phyloP scores from a whole-genome alignment of 1,140 invertebrate genomes.

The Ganaspis sp. region DNA sequence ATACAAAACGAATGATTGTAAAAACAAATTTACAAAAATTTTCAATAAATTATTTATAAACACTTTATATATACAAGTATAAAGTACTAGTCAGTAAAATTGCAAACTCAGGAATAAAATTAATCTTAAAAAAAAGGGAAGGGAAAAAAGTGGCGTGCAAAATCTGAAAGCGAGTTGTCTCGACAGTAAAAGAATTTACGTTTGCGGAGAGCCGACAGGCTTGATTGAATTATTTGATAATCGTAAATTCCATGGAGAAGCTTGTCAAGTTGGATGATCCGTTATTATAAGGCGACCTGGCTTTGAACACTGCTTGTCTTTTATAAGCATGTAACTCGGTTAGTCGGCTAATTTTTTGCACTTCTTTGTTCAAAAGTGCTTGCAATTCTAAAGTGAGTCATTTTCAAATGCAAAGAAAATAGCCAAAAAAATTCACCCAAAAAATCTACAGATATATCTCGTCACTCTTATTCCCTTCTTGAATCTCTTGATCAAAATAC shows the following conservation, averaged over 20 bases:
- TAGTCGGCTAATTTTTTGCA: constrained; percentile 48
- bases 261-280: constrained; percentile 40
- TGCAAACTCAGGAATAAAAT: no score
- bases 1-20: no score
- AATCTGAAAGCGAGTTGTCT: neutral
- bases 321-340: constrained; percentile 56
- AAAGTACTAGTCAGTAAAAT: no score
- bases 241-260: constrained; percentile 40
- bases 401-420: neutral
- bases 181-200: neutral
- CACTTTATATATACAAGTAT: no score
- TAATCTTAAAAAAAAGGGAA: no score
- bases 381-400: constrained; percentile 36
- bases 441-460: neutral
- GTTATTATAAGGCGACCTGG: constrained; percentile 41
- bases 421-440: neutral
- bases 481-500: no score
- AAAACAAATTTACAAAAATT: no score
- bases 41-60: no score
- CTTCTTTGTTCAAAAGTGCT: constrained; percentile 35
- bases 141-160: no score
- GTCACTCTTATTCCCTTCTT: neutral
- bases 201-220: constrained; percentile 34
- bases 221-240: constrained; percentile 51
- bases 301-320: constrained; percentile 53